Conservation (phyloP, 2,113 vertebrate genomes). For the Chunga burmeisteri region DNA sequence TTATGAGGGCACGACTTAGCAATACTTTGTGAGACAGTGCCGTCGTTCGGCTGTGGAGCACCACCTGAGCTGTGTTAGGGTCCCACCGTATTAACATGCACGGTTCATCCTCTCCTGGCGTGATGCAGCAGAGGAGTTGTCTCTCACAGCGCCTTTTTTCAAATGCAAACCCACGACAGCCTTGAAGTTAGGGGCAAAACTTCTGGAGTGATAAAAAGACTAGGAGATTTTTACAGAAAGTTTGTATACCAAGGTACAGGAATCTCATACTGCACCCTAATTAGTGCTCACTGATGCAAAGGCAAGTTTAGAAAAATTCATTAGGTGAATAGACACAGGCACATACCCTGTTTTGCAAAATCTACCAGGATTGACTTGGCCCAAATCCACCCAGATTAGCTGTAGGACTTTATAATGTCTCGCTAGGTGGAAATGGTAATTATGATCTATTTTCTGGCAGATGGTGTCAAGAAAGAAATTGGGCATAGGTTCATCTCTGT, state of each 20-base stretch:
- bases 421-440: neutral
- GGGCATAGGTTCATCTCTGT: neutral
- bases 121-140: too few species aligned
- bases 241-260: too few species aligned
- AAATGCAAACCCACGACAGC: neutral
- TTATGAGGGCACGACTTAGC: neutral
- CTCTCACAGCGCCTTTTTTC: neutral
- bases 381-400: neutral
- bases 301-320: neutral
- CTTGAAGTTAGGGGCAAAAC: neutral
- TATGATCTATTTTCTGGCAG: neutral
- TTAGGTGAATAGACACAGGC: neutral
- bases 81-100: accelerated
- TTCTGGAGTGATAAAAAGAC: neutral
- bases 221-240: neutral
- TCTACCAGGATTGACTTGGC: neutral
- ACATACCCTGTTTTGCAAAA: neutral
- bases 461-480: neutral
- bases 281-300: neutral
- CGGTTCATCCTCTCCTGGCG: too few species aligned
- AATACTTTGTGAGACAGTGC: too few species aligned
- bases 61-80: neutral
- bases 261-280: neutral
- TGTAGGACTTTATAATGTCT: neutral
- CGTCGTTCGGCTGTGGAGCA: neutral